Percentiles rank a stretch among this genome's conserved stretches.
phyloP scores from a whole-genome alignment of 2,113 vertebrate species.

The Trinectes maculatus region DNA sequence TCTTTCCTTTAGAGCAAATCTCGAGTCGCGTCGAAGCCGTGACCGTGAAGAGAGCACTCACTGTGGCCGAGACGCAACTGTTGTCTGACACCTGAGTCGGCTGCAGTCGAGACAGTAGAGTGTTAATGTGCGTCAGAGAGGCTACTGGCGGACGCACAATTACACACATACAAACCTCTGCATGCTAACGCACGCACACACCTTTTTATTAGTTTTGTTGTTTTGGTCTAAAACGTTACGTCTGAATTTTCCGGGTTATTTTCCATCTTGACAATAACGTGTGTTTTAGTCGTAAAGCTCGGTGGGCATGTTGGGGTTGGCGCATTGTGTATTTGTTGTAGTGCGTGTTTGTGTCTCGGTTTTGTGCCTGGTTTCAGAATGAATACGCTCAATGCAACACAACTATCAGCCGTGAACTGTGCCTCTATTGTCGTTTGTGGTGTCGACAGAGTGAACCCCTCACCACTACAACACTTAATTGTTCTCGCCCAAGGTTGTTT shows the following conservation, averaged over 20 bases:
- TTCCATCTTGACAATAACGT: too few species aligned
- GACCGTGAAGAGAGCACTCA: too few species aligned
- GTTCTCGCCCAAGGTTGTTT: neutral
- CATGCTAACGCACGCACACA: neutral
- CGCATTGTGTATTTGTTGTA: too few species aligned
- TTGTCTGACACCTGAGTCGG: constrained; percentile 31
- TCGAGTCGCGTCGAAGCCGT: too few species aligned
- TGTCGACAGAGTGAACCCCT: constrained; percentile 3
- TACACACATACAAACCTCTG: neutral
- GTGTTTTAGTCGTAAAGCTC: too few species aligned
- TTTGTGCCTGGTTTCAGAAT: too few species aligned
- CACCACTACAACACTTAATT: neutral
- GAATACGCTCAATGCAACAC: neutral
- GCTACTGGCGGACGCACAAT: neutral
- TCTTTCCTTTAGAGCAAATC: constrained; percentile 3
- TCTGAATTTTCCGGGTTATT: too few species aligned
- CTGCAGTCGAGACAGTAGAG: constrained; percentile 19
- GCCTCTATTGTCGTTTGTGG: constrained; percentile 13
- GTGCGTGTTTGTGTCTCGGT: too few species aligned
- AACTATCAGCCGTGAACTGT: neutral
- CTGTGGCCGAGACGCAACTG: constrained; percentile 44
- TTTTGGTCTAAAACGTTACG: too few species aligned
- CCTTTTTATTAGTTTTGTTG: too few species aligned
- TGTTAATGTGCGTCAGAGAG: constrained; percentile 6
- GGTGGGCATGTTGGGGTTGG: too few species aligned